Evolutionary conservation across 2,797 vertebrate species (phyloP).

Genomic region (Sebastes itinus): DNA sequence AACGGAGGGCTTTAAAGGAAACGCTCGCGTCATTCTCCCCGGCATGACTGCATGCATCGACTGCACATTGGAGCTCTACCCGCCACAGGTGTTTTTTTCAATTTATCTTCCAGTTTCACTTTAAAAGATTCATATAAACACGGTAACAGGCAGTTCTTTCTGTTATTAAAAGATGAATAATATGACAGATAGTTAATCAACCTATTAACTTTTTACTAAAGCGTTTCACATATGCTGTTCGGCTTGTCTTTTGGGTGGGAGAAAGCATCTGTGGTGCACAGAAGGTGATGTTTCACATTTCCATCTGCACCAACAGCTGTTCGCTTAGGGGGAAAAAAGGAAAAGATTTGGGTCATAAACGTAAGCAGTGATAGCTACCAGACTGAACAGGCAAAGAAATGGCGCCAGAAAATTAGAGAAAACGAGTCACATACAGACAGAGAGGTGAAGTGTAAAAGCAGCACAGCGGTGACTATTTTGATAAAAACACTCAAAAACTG

Average conservation of each 20-base stretch:
- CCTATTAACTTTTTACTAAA: neutral
- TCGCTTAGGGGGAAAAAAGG: neutral
- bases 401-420: neutral
- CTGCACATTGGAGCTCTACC: slow-evolving; percentile 95
- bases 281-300: neutral
- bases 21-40: slow-evolving; percentile 93
- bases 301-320: slow-evolving; percentile 21
- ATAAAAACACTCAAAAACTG: no score
- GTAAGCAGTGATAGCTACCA: neutral
- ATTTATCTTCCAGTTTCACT: neutral
- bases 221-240: neutral
- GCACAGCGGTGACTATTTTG: neutral
- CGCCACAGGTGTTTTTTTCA: slow-evolving; percentile 86
- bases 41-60: slow-evolving; percentile 98
- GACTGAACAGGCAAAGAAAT: neutral
- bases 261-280: neutral
- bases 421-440: neutral
- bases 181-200: neutral
- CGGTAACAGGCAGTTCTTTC: neutral
- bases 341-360: neutral
- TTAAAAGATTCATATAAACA: neutral
- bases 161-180: neutral
- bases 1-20: slow-evolving; percentile 98
- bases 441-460: neutral
- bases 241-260: neutral